phyloP scores from a whole-genome alignment of 2,113 vertebrate genomes.

The Petrocephalus zakoni region DNA sequence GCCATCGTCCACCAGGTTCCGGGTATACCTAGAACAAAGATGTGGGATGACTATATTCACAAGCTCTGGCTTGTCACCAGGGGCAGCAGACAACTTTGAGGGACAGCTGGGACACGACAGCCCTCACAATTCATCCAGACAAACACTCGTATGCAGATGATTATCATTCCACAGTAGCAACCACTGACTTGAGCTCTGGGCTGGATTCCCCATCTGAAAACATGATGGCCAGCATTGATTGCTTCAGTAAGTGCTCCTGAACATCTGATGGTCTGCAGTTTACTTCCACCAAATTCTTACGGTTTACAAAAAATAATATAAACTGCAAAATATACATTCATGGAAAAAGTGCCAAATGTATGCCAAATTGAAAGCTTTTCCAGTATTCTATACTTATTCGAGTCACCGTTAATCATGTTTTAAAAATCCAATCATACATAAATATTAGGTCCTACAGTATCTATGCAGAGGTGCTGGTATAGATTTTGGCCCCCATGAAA shows the following conservation, averaged over 20 bases:
- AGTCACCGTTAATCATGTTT: neutral
- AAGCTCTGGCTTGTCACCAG: neutral
- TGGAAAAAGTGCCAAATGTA: neutral
- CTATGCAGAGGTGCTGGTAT: too few relatives aligned
- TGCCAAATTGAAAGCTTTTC: neutral
- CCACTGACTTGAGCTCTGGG: neutral
- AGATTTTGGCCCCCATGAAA: too few relatives aligned
- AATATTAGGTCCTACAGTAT: neutral
- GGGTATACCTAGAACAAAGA: slow-evolving; percentile 73
- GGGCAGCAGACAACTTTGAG: neutral
- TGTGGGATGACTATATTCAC: neutral
- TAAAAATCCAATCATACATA: neutral
- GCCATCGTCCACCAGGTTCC: slow-evolving; percentile 89
- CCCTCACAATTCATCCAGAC: neutral
- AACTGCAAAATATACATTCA: neutral
- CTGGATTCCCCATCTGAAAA: neutral
- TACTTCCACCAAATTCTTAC: neutral
- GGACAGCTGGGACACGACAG: neutral
- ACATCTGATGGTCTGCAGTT: neutral
- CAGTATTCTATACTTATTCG: neutral
- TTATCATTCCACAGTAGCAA: neutral
- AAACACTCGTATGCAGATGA: neutral
- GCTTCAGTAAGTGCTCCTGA: neutral
- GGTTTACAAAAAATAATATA: neutral
- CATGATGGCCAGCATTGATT: neutral